Conservation (phyloP, 2,888 invertebrate species). For the Cyrtodaria siliqua region DNA sequence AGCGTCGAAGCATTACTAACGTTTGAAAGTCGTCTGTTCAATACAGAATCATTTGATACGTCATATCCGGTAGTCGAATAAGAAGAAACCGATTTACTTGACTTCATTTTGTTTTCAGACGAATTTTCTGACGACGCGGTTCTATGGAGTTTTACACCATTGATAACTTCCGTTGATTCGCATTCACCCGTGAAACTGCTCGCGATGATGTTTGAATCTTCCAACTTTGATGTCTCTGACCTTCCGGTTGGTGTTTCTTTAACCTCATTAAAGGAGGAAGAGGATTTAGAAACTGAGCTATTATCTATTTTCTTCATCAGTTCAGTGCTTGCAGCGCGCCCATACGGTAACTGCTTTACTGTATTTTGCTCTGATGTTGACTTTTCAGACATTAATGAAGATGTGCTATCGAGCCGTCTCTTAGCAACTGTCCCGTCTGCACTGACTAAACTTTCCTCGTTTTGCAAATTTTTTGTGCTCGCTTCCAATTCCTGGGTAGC, state of each 20-base stretch:
- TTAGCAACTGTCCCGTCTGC: conserved; percentile 30
- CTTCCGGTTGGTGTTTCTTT: conserved; percentile 17
- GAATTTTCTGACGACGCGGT: conserved; percentile 40
- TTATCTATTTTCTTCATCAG: conserved; percentile 36
- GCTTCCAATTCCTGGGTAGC: conserved; percentile 44
- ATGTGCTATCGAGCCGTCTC: conserved; percentile 20
- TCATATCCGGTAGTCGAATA: conserved; percentile 4
- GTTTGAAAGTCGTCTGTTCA: conserved; percentile 33
- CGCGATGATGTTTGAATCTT: conserved; percentile 43
- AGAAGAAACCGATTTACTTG: conserved; percentile 28
- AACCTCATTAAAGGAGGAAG: conserved; percentile 29
- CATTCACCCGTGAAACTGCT: conserved; percentile 54
- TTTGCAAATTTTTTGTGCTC: conserved; percentile 26
- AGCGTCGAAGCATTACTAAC: conserved; percentile 31
- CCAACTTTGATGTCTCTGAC: conserved; percentile 30
- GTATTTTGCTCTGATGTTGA: conserved; percentile 36
- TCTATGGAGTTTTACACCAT: conserved; percentile 43
- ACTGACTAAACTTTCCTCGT: conserved; percentile 33
- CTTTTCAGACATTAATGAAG: conserved; percentile 32
- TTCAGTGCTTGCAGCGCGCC: conserved; percentile 37
- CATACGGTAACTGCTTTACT: conserved; percentile 35
- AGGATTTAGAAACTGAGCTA: conserved; percentile 36
- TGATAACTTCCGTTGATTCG: conserved; percentile 40
- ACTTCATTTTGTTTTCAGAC: conserved; percentile 36
- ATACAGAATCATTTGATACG: background rate